Evolutionary conservation across 1,140 invertebrate species (phyloP).

Genomic region (Leptestheria dahalacensis): DNA sequence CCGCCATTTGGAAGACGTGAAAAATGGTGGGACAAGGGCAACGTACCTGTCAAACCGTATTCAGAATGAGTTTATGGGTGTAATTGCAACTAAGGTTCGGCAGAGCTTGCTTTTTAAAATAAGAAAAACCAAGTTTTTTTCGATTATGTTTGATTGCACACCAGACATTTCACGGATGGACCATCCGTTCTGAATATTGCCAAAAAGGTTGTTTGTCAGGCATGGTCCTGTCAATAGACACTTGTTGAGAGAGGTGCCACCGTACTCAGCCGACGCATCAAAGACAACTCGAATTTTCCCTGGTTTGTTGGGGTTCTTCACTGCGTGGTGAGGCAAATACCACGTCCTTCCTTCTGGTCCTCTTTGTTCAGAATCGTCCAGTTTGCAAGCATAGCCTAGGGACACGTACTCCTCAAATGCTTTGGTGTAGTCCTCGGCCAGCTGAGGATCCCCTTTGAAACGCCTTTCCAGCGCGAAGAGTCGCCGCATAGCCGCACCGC

Average conservation of each 20-base stretch:
- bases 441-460: neutral
- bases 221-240: too few relatives aligned
- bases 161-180: conserved; percentile 17
- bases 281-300: too few relatives aligned
- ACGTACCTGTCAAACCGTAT: neutral
- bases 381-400: neutral
- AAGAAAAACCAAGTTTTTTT: conserved; percentile 15
- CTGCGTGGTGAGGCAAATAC: neutral
- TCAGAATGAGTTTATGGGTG: neutral
- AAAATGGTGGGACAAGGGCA: neutral
- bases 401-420: neutral
- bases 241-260: too few relatives aligned
- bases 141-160: conserved; percentile 18
- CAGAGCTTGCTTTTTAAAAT: conserved; percentile 10
- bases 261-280: too few relatives aligned
- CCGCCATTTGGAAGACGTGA: neutral
- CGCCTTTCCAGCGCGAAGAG: neutral
- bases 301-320: neutral
- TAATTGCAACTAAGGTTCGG: neutral
- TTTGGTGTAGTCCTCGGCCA: neutral
- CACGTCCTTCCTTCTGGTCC: neutral
- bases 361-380: neutral
- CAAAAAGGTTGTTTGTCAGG: too few relatives aligned
- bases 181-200: too few relatives aligned
- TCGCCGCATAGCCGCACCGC: neutral